Evolutionary conservation across 64 coral and sea anemone species (phyloP).

Genomic region (Exaiptasia diaphana): DNA sequence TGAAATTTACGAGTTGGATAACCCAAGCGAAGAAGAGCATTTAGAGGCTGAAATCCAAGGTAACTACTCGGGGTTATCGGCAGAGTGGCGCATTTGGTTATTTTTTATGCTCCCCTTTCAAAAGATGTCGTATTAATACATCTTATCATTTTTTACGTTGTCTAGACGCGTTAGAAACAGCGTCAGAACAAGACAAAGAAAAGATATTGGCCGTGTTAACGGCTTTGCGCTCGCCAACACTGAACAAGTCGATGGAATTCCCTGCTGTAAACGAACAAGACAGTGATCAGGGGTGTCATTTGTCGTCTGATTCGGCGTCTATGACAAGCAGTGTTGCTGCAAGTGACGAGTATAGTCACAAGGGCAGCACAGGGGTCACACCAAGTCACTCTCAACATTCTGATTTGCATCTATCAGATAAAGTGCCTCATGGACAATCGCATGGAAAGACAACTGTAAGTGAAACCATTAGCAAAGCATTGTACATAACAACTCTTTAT

Average conservation of each 20-base stretch:
- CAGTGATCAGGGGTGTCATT: slow-evolving; percentile 63
- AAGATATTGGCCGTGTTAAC: slow-evolving; percentile 84
- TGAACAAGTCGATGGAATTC: slow-evolving; percentile 55
- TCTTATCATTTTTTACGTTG: neutral
- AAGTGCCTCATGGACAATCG: too few species aligned
- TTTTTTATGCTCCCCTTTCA: too few species aligned
- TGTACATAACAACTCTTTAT: too few species aligned
- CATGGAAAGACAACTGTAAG: too few species aligned
- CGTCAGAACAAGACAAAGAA: slow-evolving; percentile 79
- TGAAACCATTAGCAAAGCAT: too few species aligned
- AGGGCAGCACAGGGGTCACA: neutral
- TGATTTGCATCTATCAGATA: neutral
- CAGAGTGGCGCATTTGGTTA: too few species aligned
- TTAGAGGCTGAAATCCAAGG: slow-evolving; percentile 90
- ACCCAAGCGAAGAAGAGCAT: slow-evolving; percentile 68
- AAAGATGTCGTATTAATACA: too few species aligned
- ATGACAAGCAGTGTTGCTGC: slow-evolving; percentile 64
- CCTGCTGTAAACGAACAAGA: slow-evolving; percentile 48
- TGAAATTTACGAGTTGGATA: slow-evolving; percentile 70
- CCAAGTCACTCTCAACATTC: neutral
- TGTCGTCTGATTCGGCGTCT: slow-evolving; percentile 74
- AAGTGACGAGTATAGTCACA: slow-evolving; percentile 55
- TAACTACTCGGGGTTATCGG: too few species aligned
- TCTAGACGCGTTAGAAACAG: slow-evolving; percentile 70
- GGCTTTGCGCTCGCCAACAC: slow-evolving; percentile 62